Conservation (phyloP, 2,888 invertebrate species). For the Troglohyphantes excavatus region DNA sequence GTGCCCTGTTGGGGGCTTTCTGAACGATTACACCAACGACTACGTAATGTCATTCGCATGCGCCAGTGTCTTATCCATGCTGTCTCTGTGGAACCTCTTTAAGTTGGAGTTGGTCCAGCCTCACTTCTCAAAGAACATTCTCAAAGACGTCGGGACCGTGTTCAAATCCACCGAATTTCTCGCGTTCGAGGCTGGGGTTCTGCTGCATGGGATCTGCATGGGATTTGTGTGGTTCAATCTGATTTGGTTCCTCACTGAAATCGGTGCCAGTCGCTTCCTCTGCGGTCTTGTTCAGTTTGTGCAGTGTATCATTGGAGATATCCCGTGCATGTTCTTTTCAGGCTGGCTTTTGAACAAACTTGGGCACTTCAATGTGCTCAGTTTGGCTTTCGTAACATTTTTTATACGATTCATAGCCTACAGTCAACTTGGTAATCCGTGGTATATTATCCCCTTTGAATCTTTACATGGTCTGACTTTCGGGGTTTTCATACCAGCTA, state of each 20-base stretch:
- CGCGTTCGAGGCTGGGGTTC: constrained; percentile 9
- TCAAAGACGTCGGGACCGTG: constrained; percentile 17
- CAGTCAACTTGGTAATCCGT: constrained; percentile 81
- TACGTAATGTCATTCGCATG: not conserved
- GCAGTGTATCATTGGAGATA: constrained; percentile 91
- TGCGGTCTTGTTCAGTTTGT: constrained; percentile 82
- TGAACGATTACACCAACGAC: constrained; percentile 18
- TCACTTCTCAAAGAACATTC: constrained; percentile 1
- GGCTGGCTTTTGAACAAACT: constrained; percentile 47
- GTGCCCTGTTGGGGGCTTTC: constrained; percentile 22
- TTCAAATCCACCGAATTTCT: constrained; percentile 2
- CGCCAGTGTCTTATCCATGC: not conserved
- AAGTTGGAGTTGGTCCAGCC: constrained; percentile 24
- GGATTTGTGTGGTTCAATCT: constrained; percentile 55
- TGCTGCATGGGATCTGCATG: constrained; percentile 40
- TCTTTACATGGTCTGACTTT: constrained; percentile 81
- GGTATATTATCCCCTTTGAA: constrained; percentile 82
- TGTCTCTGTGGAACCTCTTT: constrained; percentile 24
- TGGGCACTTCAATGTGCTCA: constrained; percentile 81
- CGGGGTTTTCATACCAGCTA: constrained; percentile 63
- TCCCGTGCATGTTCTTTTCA: constrained; percentile 93
- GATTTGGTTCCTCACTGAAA: constrained; percentile 36
- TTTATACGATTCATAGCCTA: constrained; percentile 81
- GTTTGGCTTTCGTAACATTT: constrained; percentile 81
- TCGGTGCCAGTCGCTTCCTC: constrained; percentile 47